Conservation (phyloP, 1,140 invertebrate genomes). For the Cecropterus lyciades region DNA sequence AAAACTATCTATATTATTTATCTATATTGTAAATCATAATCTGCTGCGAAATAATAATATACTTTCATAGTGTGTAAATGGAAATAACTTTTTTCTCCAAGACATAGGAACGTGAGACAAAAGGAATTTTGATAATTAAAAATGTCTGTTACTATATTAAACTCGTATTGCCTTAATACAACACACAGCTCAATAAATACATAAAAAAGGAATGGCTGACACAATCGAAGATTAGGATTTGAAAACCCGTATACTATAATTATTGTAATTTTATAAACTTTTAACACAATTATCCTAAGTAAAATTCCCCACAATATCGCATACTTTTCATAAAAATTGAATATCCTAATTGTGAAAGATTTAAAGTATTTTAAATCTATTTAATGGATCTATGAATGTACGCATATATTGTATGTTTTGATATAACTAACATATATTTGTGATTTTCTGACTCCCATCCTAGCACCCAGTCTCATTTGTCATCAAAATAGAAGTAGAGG, state of each 20-base stretch:
- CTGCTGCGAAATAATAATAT: slow-evolving; percentile 19
- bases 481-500: slow-evolving; percentile 8
- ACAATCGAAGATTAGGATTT: slow-evolving; percentile 17
- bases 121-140: slow-evolving; percentile 26
- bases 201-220: slow-evolving; percentile 12
- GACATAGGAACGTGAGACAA: slow-evolving; percentile 23
- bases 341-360: slow-evolving; percentile 15
- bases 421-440: slow-evolving; percentile 24
- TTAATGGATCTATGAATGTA: slow-evolving; percentile 10
- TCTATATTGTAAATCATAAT: slow-evolving; percentile 24
- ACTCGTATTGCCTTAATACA: slow-evolving; percentile 23
- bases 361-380: slow-evolving; percentile 12
- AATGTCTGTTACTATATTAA: slow-evolving; percentile 14
- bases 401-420: neutral
- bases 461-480: slow-evolving; percentile 27
- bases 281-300: slow-evolving; percentile 9
- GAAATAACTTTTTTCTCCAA: slow-evolving; percentile 11
- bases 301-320: neutral
- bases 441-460: slow-evolving; percentile 14
- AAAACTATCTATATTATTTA: slow-evolving; percentile 36
- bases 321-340: slow-evolving; percentile 11
- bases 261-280: slow-evolving; percentile 22
- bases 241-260: slow-evolving; percentile 26
- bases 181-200: slow-evolving; percentile 20
- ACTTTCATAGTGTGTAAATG: slow-evolving; percentile 12